Percentiles rank a stretch among this genome's conserved stretches.
Conservation (phyloP, 2,888 invertebrate genomes). For the Tetramorium bicarinatum region DNA sequence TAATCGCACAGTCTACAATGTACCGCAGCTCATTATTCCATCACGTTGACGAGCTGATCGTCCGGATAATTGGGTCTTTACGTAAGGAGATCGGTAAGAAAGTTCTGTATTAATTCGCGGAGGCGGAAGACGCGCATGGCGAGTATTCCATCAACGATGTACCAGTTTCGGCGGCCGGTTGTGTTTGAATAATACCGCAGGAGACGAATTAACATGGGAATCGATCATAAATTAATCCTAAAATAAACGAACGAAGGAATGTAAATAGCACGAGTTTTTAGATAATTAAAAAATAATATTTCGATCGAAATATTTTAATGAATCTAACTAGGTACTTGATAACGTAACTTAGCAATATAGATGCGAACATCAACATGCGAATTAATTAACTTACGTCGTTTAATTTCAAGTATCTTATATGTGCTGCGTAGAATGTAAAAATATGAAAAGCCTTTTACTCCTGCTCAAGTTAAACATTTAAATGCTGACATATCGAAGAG, state of each 20-base stretch:
- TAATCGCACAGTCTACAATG: constrained; percentile 20
- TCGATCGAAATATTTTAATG: not conserved
- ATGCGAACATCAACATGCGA: not conserved
- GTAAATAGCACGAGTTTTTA: not conserved
- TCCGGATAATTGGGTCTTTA: constrained; percentile 64
- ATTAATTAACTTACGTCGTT: not conserved
- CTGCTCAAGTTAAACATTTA: not conserved
- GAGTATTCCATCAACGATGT: not conserved
- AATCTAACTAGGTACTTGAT: not conserved
- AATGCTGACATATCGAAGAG: not conserved
- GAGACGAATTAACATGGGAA: not conserved
- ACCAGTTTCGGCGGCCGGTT: not conserved
- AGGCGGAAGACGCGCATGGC: constrained; percentile 5
- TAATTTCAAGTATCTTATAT: not conserved
- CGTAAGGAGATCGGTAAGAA: constrained; percentile 61
- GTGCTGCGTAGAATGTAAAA: not conserved
- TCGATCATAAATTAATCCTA: not conserved
- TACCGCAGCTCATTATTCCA: constrained; percentile 35
- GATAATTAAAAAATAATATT: not conserved
- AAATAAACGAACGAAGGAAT: not conserved
- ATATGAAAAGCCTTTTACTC: not conserved
- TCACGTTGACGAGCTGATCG: constrained; percentile 60
- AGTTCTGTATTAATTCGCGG: constrained; percentile 53
- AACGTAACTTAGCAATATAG: not conserved
- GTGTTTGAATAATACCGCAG: not conserved